These are phyloP conservation scores for Ailuropoda melanoleuca DNA, from an alignment of 2,113 vertebrate genomes.

Conservation along the genomic window DNA sequence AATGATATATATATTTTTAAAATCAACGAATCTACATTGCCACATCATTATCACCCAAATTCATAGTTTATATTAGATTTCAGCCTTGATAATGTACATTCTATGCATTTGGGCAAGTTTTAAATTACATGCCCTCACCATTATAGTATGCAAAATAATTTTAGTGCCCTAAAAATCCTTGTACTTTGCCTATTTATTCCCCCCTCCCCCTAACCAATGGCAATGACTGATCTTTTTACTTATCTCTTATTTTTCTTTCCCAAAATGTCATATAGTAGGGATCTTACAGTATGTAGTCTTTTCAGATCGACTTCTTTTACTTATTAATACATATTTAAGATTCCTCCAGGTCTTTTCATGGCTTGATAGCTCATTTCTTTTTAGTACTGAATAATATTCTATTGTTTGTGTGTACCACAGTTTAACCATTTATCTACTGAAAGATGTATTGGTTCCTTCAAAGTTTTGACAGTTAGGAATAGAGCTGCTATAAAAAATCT, in stretches of 20 bases:
- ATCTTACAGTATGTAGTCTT: not conserved
- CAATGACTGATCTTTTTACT: not conserved
- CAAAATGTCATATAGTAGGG: not conserved
- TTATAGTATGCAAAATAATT: not conserved
- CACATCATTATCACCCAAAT: not conserved
- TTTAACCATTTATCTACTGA: not conserved
- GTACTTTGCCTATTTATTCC: not conserved
- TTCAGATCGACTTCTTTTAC: not conserved
- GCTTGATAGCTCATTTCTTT: not conserved
- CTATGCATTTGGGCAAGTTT: not conserved
- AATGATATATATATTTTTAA: not conserved
- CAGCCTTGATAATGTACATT: not conserved
- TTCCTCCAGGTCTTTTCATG: not conserved
- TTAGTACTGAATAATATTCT: not conserved
- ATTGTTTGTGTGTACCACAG: not conserved
- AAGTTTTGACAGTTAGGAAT: not conserved
- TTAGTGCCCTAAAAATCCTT: not conserved
- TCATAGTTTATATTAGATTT: not conserved
- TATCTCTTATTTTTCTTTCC: not conserved
- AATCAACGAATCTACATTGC: not conserved
- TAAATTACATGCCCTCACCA: not conserved
- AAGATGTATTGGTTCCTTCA: not conserved
- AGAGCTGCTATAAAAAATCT: not conserved
- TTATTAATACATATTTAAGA: not conserved
- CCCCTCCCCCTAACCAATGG: not conserved